These are phyloP conservation scores for Montipora capricornis DNA, from an alignment of 64 coral and sea anemone species.

Conservation along the genomic window DNA sequence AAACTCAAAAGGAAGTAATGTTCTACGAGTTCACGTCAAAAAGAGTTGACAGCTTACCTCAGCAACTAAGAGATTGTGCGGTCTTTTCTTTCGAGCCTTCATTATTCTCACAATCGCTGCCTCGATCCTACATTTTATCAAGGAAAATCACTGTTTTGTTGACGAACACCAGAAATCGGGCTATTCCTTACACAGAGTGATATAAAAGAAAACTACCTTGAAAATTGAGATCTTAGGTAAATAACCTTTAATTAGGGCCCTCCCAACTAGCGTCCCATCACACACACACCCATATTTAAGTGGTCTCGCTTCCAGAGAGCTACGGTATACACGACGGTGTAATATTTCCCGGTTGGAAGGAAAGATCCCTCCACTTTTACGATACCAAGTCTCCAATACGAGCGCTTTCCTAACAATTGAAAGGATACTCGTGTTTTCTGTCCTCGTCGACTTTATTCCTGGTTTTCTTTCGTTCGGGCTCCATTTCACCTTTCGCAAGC, in stretches of 20 bases:
- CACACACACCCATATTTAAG: too few relatives aligned
- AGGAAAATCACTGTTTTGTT: conserved; percentile 21
- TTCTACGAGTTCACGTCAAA: neutral
- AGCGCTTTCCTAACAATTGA: neutral
- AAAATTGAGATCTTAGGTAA: too few relatives aligned
- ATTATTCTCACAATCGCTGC: conserved; percentile 97
- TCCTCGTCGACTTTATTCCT: conserved; percentile 98
- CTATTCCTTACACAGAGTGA: too few relatives aligned
- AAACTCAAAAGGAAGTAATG: too few relatives aligned
- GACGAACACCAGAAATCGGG: too few relatives aligned
- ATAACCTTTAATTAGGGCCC: too few relatives aligned
- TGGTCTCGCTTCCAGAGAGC: too few relatives aligned
- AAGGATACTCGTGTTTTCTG: conserved; percentile 99
- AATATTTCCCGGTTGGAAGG: too few relatives aligned
- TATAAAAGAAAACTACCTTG: too few relatives aligned
- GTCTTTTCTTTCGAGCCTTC: conserved; percentile 98
- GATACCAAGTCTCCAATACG: neutral
- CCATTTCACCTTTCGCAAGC: conserved; percentile 96
- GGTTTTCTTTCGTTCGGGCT: conserved; percentile 98
- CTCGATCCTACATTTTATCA: conserved; percentile 88
- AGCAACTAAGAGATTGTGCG: conserved; percentile 93
- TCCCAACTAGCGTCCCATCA: too few relatives aligned
- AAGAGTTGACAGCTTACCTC: conserved; percentile 56
- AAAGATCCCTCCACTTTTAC: too few relatives aligned
- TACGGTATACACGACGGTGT: too few relatives aligned